Evolutionary conservation across 2,888 invertebrate species (phyloP), one percentile per base, ranked within the genome.

Genomic region (Heliconius cydno): DNA sequence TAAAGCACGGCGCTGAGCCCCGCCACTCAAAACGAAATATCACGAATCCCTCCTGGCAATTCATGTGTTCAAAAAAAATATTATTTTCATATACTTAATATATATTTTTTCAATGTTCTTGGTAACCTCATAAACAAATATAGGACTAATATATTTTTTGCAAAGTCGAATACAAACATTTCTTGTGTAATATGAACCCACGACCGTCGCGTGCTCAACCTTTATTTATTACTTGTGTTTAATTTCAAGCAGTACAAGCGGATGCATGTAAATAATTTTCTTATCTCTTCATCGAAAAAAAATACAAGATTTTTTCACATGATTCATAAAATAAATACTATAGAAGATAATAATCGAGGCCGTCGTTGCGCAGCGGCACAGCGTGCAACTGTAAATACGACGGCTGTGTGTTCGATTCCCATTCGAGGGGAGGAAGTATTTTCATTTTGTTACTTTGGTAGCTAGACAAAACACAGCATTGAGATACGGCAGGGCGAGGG

Each of bases 281-380:
- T 72, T 72, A 72, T 72, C 72, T 57, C 13, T 34, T 57, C 6
- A 72, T 72, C 72, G 13, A 22, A 34, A 71, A n/a, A 57, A 57
- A 72, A 30, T n/a, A 72, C 57, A 72, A 72, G 72, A 72, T 57
- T 34, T 30, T 41, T 72, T 72, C 72, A 30, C 72, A 72, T 72
- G 72, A 72, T 72, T 34, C 72, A 57, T 72, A n/a, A 72, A 72
- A 72, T 57, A 34, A 30, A 57, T n/a, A 30, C 57, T 6, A 9
- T 15, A 57, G n/a, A 52, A 52, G n/a, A 57, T 57, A 72, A 71
- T 12, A 2, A 60, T n/a, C n/a, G 60, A n/a, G 60, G 10, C 60
- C 1, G 10, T n/a, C 9, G 10, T 60, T 10, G 10, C 10, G 9
- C n/a, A 9, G 22, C 10, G n/a, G 22, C n/a, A n/a, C 10, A 60